Evolutionary conservation across 2,888 invertebrate species (phyloP).

Genomic region (Anthoptus insignis): DNA sequence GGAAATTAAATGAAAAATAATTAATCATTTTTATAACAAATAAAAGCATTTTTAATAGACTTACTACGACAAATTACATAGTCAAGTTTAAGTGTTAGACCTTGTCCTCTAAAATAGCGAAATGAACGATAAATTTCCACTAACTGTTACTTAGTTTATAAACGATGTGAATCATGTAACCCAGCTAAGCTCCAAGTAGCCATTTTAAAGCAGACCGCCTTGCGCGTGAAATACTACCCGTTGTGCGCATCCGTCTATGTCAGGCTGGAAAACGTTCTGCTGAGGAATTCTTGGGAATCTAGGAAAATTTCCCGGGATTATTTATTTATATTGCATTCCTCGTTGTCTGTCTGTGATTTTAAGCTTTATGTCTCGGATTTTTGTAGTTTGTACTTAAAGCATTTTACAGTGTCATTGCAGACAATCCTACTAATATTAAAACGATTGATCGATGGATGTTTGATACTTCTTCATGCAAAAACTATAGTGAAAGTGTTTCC

Average conservation of each 20-base stretch:
- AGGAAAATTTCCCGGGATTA: conserved; percentile 25
- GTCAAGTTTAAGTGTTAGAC: not conserved
- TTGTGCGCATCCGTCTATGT: conserved; percentile 30
- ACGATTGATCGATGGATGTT: too few species aligned
- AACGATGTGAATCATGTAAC: conserved; percentile 21
- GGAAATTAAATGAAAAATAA: too few species aligned
- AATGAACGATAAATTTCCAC: not conserved
- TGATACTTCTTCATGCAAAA: too few species aligned
- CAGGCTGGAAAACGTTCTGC: conserved; percentile 19
- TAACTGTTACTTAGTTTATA: conserved; percentile 27
- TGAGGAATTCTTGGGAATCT: conserved; percentile 28
- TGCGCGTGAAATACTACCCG: conserved; percentile 33
- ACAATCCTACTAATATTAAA: too few species aligned
- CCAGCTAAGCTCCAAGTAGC: conserved; percentile 26
- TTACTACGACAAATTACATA: too few species aligned
- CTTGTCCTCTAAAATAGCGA: not conserved
- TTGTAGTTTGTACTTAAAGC: too few species aligned
- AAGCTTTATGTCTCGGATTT: conserved; percentile 5
- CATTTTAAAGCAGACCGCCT: conserved; percentile 29
- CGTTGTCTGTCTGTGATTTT: conserved; percentile 7
- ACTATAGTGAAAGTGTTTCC: too few species aligned
- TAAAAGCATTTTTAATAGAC: too few species aligned
- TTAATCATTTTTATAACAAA: too few species aligned
- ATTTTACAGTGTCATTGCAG: too few species aligned
- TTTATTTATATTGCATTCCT: conserved; percentile 33